These are phyloP conservation scores for Archips xylosteana DNA, from an alignment of 2,888 invertebrate genomes.

Conservation along the genomic window DNA sequence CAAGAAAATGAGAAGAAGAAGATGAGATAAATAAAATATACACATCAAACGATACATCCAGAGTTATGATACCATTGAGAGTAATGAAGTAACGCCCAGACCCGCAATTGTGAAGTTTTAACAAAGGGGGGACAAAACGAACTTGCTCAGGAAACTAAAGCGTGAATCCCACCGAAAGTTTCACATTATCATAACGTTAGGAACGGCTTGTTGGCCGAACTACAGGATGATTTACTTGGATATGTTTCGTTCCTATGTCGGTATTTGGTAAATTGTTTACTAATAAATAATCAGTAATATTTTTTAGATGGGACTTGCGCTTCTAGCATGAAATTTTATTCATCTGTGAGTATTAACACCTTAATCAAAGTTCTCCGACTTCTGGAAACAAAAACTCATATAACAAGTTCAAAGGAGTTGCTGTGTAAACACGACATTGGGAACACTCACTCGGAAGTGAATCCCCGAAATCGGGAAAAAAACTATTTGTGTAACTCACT, in stretches of 20 bases:
- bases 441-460: not conserved
- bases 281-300: not conserved
- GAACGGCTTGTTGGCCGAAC: constrained; percentile 46
- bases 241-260: constrained; percentile 9
- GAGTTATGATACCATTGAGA: constrained; percentile 42
- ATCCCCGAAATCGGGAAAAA: not conserved
- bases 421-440: not conserved
- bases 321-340: not conserved
- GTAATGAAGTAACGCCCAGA: constrained; percentile 43
- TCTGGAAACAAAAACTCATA: not conserved
- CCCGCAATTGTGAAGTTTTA: constrained; percentile 58
- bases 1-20: no score
- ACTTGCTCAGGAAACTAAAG: constrained; percentile 59
- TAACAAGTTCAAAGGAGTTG: not conserved
- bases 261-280: no score
- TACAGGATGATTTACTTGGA: constrained; percentile 48
- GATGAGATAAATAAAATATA: not conserved
- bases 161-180: constrained; percentile 64
- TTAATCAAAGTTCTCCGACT: not conserved
- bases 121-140: constrained; percentile 57
- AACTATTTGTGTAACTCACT: not conserved
- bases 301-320: not conserved
- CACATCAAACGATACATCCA: constrained; percentile 43
- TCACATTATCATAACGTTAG: constrained; percentile 64
- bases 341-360: not conserved